Base-by-base conservation (phyloP, 2,888 invertebrate genomes). In the Patella ulyssiponensis region DNA sequence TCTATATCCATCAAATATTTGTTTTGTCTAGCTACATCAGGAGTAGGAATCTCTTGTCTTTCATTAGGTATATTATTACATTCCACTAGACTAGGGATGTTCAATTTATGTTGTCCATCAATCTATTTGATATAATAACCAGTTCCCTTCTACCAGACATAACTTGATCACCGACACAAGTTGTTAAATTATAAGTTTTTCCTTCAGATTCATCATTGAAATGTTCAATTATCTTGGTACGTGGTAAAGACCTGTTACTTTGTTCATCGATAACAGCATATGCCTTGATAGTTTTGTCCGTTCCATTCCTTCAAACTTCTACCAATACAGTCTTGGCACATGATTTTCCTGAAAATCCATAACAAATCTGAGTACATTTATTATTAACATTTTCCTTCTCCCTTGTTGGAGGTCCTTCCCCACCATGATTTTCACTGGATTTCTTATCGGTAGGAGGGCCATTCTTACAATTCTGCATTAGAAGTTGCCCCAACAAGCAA, bases 211-310 rank as follows among this genome's bases (percentile, higher is more conserved):
- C 11, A 17, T 77, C 72, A 3, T 58, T 51, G 1, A 81, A 72
- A 7, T 4, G 23, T n/a, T 78, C 79, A 20, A 79, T 79, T 0
- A 82, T 64, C 20, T 73, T 33, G 2, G 77, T 20, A 1, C 20
- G 69, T 14, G 71, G 80, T 23, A 79, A 77, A 15, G 79, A 69
- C 11, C 27, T n/a, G 51, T 79, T 79, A 69, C 77, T 82, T 64
- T 81, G 82, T 23, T 82, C 78, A n/a, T 82, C 80, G 17, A 76
- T 20, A 2, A 82, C 71, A 4, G 74, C 79, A 71, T 82, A 82
- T 9, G 76, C 51, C 27, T 70, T 23, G 3, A 74, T 44, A 12
- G 33, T 17, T 14, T 75, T 77, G 12, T 74, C 58, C 9, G 69
- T 77, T 11, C 23, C 9, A 14, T 52, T 70, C 17, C 58, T 73